Evolutionary conservation across 2,113 vertebrate species (phyloP).

Genomic region (Saccopteryx bilineata): DNA sequence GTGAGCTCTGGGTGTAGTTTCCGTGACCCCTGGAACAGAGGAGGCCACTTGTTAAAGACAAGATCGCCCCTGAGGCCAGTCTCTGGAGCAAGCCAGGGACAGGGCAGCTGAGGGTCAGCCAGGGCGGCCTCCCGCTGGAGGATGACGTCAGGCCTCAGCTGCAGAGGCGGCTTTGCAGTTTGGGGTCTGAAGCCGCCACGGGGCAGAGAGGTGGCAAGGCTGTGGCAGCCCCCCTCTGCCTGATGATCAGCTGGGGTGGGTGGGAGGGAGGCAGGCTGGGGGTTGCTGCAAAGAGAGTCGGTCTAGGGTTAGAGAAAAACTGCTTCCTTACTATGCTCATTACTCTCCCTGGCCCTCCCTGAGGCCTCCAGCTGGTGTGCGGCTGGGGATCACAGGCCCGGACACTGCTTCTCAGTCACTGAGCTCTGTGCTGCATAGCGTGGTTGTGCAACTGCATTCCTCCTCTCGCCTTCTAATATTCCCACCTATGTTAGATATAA

Average conservation of each 20-base stretch:
- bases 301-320: not conserved
- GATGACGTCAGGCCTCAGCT: not conserved
- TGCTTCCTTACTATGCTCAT: not conserved
- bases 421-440: not conserved
- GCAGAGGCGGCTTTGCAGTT: not conserved
- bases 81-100: conserved; percentile 55
- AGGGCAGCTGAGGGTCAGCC: conserved; percentile 70
- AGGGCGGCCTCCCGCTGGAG: conserved; percentile 68
- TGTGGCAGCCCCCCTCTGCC: not conserved
- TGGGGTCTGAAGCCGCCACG: not conserved
- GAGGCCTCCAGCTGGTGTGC: not conserved
- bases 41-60: conserved; percentile 56
- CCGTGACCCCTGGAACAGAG: conserved; percentile 69
- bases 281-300: not conserved
- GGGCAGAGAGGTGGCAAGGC: not conserved
- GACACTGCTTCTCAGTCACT: not conserved
- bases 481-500: not conserved
- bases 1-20: not conserved
- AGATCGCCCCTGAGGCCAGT: conserved; percentile 69
- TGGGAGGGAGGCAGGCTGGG: not conserved
- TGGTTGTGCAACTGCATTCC: not conserved
- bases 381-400: not conserved
- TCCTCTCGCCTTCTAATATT: not conserved
- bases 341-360: not conserved
- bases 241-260: no score